A percentile compares a stretch with the other conserved stretches of the same genome.
phyloP scores from a whole-genome alignment of 64 coral and sea anemone genomes.

The Montipora foliosa region DNA sequence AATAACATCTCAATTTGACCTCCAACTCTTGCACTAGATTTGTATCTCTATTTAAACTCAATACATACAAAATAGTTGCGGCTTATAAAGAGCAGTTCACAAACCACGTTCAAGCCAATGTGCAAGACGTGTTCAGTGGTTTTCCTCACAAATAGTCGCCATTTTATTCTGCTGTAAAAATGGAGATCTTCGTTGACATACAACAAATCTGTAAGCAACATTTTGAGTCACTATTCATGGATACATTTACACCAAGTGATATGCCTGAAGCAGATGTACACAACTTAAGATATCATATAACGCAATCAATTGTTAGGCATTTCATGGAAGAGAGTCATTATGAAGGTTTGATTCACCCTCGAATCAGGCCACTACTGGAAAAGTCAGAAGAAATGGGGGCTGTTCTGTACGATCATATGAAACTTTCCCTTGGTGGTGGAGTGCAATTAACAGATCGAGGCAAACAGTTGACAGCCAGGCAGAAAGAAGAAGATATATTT shows the following conservation, averaged over 20 bases:
- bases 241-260: constrained; percentile 9
- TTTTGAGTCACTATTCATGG: constrained; percentile 13
- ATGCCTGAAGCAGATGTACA: constrained; percentile 13
- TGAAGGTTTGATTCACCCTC: constrained; percentile 19
- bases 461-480: constrained; percentile 19
- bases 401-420: constrained; percentile 37
- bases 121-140: not conserved
- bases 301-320: constrained; percentile 10
- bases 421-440: constrained; percentile 17
- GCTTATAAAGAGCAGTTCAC: not conserved
- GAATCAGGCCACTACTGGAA: constrained; percentile 29
- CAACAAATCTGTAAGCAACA: not conserved
- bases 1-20: not conserved
- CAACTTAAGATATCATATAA: constrained; percentile 21
- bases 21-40: constrained; percentile 7
- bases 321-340: constrained; percentile 12
- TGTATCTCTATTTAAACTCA: not conserved
- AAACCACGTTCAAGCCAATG: not conserved
- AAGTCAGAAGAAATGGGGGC: constrained; percentile 19
- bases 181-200: not conserved
- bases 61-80: not conserved
- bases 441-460: constrained; percentile 16
- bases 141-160: not conserved
- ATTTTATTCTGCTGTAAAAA: not conserved
- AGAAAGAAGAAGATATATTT: constrained; percentile 38